phyloP scores from a whole-genome alignment of 2,113 vertebrate species.

The Dolichotis patagonum region DNA sequence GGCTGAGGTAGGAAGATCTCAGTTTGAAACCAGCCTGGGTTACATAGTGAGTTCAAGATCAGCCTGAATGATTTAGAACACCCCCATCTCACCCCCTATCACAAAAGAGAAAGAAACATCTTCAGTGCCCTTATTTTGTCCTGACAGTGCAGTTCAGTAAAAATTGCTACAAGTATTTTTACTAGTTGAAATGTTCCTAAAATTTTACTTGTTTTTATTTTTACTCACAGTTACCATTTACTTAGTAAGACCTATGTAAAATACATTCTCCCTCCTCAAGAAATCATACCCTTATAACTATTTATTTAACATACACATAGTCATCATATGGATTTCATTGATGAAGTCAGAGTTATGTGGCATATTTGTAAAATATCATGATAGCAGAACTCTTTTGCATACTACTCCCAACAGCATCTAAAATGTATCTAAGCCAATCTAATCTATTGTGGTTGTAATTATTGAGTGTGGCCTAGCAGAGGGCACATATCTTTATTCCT shows the following conservation, averaged over 20 bases:
- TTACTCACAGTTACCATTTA: not conserved
- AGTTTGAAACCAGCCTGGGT: not conserved
- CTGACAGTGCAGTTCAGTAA: not conserved
- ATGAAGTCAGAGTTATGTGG: not conserved
- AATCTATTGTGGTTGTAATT: not conserved
- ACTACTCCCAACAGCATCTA: not conserved
- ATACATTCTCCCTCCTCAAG: not conserved
- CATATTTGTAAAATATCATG: not conserved
- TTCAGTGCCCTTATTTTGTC: not conserved
- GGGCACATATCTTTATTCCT: not conserved
- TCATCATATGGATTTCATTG: not conserved
- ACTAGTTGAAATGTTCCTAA: not conserved
- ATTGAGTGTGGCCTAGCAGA: not conserved
- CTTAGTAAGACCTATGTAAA: slow-evolving; percentile 21
- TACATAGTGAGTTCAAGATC: not conserved
- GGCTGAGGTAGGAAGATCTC: not conserved
- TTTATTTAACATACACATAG: not conserved
- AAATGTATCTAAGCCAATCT: not conserved
- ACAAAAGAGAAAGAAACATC: not conserved
- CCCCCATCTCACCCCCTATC: not conserved
- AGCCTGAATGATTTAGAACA: not conserved
- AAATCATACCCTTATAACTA: not conserved
- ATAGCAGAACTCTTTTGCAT: not conserved
- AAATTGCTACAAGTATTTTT: not conserved
- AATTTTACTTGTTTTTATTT: not conserved